Percentiles rank a stretch among this genome's conserved stretches.
These are phyloP conservation scores for Megaceryle alcyon DNA, from an alignment of 2,797 vertebrate species.

Conservation along the genomic window DNA sequence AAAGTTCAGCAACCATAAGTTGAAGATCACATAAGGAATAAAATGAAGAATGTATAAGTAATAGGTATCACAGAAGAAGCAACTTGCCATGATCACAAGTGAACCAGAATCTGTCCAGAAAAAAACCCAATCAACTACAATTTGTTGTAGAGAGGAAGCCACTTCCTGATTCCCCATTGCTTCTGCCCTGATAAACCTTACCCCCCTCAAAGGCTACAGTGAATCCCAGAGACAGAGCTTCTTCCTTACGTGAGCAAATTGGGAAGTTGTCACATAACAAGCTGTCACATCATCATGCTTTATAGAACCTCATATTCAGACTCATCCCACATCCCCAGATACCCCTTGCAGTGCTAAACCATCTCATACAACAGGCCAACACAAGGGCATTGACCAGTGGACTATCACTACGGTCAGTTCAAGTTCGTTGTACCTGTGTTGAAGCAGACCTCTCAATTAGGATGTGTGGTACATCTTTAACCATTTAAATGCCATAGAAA, in stretches of 20 bases:
- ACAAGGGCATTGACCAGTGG: background rate
- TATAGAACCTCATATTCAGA: background rate
- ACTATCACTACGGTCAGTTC: background rate
- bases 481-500: background rate
- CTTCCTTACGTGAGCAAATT: background rate
- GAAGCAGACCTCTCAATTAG: background rate
- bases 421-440: background rate
- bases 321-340: no score
- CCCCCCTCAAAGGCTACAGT: background rate
- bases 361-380: rapidly evolving
- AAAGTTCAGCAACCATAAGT: background rate
- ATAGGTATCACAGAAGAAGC: background rate
- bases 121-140: background rate
- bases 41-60: background rate
- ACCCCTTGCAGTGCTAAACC: background rate
- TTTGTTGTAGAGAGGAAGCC: background rate
- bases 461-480: background rate
- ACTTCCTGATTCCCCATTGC: background rate
- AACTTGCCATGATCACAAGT: background rate
- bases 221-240: background rate
- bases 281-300: background rate
- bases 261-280: background rate
- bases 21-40: background rate
- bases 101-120: background rate
- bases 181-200: background rate